These are phyloP conservation scores for Phoenicopterus ruber DNA, from an alignment of 2,113 vertebrate genomes.

Conservation along the genomic window DNA sequence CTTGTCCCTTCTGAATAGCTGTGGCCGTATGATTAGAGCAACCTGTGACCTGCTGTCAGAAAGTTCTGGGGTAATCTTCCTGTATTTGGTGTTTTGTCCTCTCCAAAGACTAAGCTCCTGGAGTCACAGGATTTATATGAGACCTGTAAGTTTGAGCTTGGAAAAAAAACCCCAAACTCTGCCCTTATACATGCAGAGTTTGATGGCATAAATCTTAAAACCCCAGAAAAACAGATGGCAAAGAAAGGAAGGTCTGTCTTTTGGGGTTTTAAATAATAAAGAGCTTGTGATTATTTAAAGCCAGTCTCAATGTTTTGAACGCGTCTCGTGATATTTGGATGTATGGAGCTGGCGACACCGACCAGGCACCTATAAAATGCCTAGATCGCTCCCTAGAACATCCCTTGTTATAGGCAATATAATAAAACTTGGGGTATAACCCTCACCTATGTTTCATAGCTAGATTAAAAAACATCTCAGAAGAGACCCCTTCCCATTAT, in stretches of 20 bases:
- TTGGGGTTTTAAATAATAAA: conserved; percentile 20
- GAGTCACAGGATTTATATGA: neutral
- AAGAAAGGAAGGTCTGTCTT: conserved; percentile 43
- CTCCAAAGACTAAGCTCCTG: neutral
- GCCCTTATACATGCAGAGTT: neutral
- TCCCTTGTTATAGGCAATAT: neutral
- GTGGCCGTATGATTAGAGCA: neutral
- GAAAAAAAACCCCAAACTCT: neutral
- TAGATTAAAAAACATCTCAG: neutral
- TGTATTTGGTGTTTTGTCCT: neutral
- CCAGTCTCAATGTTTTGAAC: neutral
- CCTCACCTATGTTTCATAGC: neutral
- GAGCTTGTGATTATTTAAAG: conserved; percentile 29
- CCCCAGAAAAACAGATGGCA: conserved; percentile 43
- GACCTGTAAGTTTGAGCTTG: neutral
- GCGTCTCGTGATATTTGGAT: neutral
- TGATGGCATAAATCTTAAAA: conserved; percentile 40
- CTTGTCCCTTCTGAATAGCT: neutral
- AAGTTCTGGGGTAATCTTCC: neutral
- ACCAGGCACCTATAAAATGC: neutral
- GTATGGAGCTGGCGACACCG: rapidly evolving
- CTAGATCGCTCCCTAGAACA: neutral
- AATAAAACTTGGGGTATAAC: neutral
- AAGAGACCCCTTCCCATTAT: neutral
- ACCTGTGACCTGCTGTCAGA: neutral